phyloP scores from a whole-genome alignment of 2,113 vertebrate genomes.

The Tychaedon coryphoeus region DNA sequence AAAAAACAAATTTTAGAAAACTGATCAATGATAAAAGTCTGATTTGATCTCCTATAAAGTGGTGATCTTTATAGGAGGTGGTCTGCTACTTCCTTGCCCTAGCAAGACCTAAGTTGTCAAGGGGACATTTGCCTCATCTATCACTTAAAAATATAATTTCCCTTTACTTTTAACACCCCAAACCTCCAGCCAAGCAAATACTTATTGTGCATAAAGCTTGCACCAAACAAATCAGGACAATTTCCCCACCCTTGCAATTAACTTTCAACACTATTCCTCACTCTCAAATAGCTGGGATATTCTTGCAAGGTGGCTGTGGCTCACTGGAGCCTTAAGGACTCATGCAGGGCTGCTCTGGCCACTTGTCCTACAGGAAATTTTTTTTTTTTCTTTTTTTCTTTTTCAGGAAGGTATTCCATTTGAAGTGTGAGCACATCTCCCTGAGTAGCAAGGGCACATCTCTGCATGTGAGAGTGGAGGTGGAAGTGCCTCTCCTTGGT shows the following conservation, averaged over 20 bases:
- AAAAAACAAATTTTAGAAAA: not conserved
- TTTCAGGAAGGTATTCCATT: not conserved
- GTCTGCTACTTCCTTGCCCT: not conserved
- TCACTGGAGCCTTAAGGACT: not conserved
- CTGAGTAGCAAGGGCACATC: fast-evolving
- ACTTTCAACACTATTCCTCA: not conserved
- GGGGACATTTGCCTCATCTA: not conserved
- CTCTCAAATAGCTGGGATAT: not conserved
- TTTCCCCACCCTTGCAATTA: not conserved
- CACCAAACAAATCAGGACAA: not conserved
- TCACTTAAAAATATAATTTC: not conserved
- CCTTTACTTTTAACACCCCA: not conserved
- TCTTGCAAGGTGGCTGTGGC: not conserved
- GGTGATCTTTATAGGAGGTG: not conserved
- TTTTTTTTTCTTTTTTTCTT: not conserved
- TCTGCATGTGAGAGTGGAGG: not conserved
- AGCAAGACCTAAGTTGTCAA: not conserved
- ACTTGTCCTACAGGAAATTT: not conserved
- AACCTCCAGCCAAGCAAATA: not conserved
- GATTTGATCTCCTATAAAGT: not conserved
- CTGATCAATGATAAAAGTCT: not conserved
- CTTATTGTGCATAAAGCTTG: not conserved
- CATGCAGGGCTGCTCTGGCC: not conserved
- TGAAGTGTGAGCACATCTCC: not conserved
- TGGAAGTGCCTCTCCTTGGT: not conserved